Percentiles rank a stretch among this genome's conserved stretches.
phyloP scores from a whole-genome alignment of 2,888 invertebrate genomes.

The Julus scanicus region DNA sequence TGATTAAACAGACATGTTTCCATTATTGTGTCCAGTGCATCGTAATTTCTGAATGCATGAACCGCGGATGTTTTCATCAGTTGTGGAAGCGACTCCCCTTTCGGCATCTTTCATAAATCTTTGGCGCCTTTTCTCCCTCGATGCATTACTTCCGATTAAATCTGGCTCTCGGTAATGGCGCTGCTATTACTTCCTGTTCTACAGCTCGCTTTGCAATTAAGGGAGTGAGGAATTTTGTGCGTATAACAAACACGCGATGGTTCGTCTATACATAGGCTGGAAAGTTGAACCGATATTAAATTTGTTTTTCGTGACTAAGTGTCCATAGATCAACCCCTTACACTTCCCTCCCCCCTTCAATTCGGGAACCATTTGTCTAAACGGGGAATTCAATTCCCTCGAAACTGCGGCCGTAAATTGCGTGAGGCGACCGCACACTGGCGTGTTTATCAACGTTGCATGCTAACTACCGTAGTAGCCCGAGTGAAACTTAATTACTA shows the following conservation, averaged over 20 bases:
- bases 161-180: constrained; percentile 38
- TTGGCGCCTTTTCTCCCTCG: neutral
- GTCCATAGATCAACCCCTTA: neutral
- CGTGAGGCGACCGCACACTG: neutral
- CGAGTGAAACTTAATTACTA: constrained; percentile 8
- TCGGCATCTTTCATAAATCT: neutral
- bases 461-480: neutral
- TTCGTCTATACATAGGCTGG: neutral
- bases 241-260: neutral
- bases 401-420: neutral
- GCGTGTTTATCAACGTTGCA: neutral
- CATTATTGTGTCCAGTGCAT: neutral
- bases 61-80: neutral
- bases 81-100: neutral
- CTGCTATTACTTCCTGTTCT: constrained; percentile 42
- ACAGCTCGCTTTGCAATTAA: neutral
- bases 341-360: neutral
- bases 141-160: constrained; percentile 42
- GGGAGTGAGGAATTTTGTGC: constrained; percentile 26
- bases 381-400: constrained; percentile 27
- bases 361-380: neutral
- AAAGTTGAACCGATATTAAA: constrained; percentile 21
- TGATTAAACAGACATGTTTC: too few relatives aligned
- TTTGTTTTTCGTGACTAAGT: constrained; percentile 42
- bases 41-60: neutral